A percentile compares a stretch with the other conserved stretches of the same genome.
Conservation (phyloP, 2,888 invertebrate genomes). For the Epinotia ramella region DNA sequence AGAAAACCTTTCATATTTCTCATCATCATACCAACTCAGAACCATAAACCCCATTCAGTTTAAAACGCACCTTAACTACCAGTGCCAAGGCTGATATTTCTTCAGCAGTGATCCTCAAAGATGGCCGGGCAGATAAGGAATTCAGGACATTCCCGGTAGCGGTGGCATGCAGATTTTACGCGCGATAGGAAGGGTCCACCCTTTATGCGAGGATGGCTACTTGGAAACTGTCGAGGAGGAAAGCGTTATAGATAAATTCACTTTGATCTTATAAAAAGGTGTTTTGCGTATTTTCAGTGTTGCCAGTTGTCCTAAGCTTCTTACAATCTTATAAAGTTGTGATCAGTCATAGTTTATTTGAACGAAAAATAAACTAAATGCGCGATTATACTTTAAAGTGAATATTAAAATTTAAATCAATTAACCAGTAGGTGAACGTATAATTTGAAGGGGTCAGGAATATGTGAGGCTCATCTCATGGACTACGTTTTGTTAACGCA, state of each 20-base stretch:
- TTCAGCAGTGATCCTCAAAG: background rate
- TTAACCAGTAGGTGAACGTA: too few relatives aligned
- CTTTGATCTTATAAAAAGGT: background rate
- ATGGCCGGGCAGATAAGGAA: constrained; percentile 17
- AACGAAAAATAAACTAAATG: too few relatives aligned
- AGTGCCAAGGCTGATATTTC: background rate
- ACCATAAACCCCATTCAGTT: background rate
- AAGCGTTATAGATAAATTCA: constrained; percentile 3
- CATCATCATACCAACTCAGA: constrained; percentile 14
- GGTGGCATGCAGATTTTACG: constrained; percentile 36
- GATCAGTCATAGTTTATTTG: too few relatives aligned
- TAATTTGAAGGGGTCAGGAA: too few relatives aligned
- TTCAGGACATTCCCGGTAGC: constrained; percentile 20
- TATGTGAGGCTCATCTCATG: too few relatives aligned
- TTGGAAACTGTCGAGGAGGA: constrained; percentile 16
- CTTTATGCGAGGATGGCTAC: constrained; percentile 35
- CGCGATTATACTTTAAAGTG: too few relatives aligned
- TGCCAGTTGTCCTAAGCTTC: too few relatives aligned
- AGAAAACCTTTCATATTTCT: constrained; percentile 26
- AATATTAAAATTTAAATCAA: too few relatives aligned
- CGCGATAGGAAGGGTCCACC: constrained; percentile 33
- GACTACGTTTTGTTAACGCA: too few relatives aligned
- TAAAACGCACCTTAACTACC: background rate
- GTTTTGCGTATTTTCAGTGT: background rate
- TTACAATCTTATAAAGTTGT: too few relatives aligned